Percentiles rank a stretch among this genome's conserved stretches.
These are phyloP conservation scores for Sebastes nivosus DNA, from an alignment of 2,797 vertebrate genomes.

Conservation along the genomic window DNA sequence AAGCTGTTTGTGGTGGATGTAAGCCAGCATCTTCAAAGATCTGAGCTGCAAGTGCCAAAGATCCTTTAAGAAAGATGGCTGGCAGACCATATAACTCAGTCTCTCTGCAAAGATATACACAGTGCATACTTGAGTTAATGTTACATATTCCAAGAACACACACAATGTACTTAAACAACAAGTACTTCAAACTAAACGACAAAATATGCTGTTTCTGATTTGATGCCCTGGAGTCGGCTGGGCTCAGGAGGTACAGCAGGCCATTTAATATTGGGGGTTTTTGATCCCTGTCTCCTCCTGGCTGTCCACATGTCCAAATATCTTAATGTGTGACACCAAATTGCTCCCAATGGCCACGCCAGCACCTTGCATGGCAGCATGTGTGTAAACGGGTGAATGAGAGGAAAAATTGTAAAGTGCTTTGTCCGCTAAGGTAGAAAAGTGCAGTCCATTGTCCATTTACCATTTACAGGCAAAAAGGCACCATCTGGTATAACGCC, in stretches of 20 bases:
- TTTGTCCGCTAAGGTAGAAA: not conserved
- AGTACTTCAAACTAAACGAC: not conserved
- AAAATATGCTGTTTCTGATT: not conserved
- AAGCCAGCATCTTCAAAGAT: conserved; percentile 35
- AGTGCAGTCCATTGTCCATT: not conserved
- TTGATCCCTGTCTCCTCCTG: not conserved
- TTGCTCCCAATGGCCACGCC: not conserved
- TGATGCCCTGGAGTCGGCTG: not conserved
- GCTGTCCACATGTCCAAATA: not conserved
- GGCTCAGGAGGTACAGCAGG: not conserved
- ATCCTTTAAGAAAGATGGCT: conserved; percentile 29
- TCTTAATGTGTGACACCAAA: not conserved
- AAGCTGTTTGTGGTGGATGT: conserved; percentile 30
- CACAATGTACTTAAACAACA: not conserved
- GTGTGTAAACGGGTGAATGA: not conserved
- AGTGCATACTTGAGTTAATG: conserved; percentile 1
- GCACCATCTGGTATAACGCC: not conserved
- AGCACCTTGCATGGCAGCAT: not conserved
- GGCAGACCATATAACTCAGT: not conserved
- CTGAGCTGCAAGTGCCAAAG: conserved; percentile 21
- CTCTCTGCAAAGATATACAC: not conserved
- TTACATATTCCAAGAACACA: not conserved
- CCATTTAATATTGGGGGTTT: not conserved
- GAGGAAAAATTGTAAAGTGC: not conserved
- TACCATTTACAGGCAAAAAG: not conserved